A percentile compares a stretch with the other conserved stretches of the same genome.
These are phyloP conservation scores for Sipha maydis DNA, from an alignment of 2,888 invertebrate species.

Conservation along the genomic window DNA sequence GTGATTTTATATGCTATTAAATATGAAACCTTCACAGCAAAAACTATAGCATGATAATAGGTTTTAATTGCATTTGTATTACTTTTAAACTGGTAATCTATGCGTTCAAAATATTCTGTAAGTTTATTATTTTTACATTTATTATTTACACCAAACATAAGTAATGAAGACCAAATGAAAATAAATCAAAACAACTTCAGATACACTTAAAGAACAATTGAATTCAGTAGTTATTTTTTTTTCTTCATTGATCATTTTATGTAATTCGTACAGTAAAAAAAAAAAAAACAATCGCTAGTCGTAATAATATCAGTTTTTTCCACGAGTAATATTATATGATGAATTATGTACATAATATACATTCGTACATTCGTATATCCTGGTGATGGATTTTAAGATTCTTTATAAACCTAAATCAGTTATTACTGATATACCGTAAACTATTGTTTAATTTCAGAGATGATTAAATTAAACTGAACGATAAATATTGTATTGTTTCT, in stretches of 20 bases:
- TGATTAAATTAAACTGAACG: not conserved
- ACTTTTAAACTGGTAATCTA: too few species aligned
- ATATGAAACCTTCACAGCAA: too few species aligned
- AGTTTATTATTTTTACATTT: too few species aligned
- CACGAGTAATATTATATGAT: too few species aligned
- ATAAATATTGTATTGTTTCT: not conserved
- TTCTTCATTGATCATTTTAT: not conserved
- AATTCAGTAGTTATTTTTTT: not conserved
- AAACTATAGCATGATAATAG: too few species aligned
- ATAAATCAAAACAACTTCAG: not conserved
- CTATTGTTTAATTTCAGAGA: not conserved
- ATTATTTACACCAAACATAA: too few species aligned
- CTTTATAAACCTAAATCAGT: not conserved
- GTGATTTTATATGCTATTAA: too few species aligned
- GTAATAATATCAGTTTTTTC: not conserved
- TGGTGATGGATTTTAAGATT: not conserved
- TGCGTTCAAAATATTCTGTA: too few species aligned
- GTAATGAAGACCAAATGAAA: not conserved
- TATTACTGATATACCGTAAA: not conserved
- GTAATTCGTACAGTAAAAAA: not conserved
- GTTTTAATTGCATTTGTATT: too few species aligned
- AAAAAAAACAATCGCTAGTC: not conserved
- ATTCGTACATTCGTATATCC: not conserved
- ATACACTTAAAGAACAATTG: not conserved
- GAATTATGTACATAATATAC: too few species aligned